Percentiles rank a stretch among this genome's conserved stretches.
Conservation (phyloP, 2,113 vertebrate genomes). For the Bubo bubo region DNA sequence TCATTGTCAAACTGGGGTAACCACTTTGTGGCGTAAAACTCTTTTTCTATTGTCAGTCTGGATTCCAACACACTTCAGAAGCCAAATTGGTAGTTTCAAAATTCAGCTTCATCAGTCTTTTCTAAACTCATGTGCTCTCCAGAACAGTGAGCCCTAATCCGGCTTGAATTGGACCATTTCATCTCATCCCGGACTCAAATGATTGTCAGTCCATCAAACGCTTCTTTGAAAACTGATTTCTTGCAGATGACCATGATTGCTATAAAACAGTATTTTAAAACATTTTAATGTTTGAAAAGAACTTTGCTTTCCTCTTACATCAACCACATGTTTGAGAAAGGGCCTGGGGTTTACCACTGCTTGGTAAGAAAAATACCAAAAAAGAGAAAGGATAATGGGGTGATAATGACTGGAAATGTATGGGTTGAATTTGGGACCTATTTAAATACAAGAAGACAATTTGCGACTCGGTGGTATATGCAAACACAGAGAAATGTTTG, state of each 20-base stretch:
- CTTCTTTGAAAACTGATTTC: constrained; percentile 59
- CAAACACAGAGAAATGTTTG: constrained; percentile 26
- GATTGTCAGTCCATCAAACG: constrained; percentile 49
- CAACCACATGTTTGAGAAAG: constrained; percentile 53
- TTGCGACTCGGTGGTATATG: background rate
- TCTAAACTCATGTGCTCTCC: constrained; percentile 28
- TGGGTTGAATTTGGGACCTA: constrained; percentile 47
- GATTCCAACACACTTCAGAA: background rate
- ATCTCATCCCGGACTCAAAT: background rate
- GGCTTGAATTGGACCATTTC: background rate
- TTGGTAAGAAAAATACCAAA: constrained; percentile 40
- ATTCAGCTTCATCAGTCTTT: background rate
- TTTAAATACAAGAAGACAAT: constrained; percentile 45
- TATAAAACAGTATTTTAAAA: constrained; percentile 47
- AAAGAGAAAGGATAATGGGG: constrained; percentile 47
- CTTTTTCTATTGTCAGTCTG: background rate
- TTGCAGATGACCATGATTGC: constrained; percentile 50
- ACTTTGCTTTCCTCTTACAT: constrained; percentile 55
- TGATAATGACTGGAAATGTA: constrained; percentile 59
- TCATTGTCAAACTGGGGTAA: background rate
- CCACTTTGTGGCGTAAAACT: background rate
- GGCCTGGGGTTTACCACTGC: constrained; percentile 49
- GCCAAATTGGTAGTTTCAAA: constrained; percentile 1
- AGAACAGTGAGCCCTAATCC: background rate
- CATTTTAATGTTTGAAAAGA: constrained; percentile 36